Evolutionary conservation across 2,888 invertebrate genomes (phyloP), one percentile per base, ranked within the genome.

Genomic region (Pristionchus mayeri): DNA sequence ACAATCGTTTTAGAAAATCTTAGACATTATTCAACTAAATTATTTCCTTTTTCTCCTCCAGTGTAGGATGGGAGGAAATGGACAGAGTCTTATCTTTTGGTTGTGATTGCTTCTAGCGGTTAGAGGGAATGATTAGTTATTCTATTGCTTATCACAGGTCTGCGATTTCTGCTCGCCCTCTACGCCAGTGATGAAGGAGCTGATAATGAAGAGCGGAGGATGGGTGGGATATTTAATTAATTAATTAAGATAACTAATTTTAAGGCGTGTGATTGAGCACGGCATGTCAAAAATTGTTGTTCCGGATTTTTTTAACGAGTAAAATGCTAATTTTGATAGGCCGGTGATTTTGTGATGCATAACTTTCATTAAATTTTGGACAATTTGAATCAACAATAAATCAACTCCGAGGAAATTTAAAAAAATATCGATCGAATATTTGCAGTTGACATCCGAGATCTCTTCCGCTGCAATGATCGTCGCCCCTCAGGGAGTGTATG

Each of bases 181-280:
- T 3, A 82, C 85, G 11, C 18, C 37, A 11, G 79, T 82, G n/a
- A 79, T 85, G 21, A 60, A 79, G 34, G 57, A 85, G 48, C 63
- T 83, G 57, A 60, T 75, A n/a, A 82, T 75, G 44, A 78, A 81
- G 76, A 81, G 81, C 50, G 85, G 85, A 40, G 84, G 84, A 76
- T 84, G 84, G 84, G 76, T 76, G 50, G 4, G 84, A 44, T 44
- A 44, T 44, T 44, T 44, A 9, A 9, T 44, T 44, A 44, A 16
- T 71, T 34, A n/a, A 44, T 37, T 67, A 34, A 4, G 16, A 21
- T 34, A 7, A 37, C 13, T 34, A 18, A 7, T 67, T 37, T 18
- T 4, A 9, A 57, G 2, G 24, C n/a, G n/a, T n/a, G n/a, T n/a
- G n/a, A n/a, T n/a, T n/a, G n/a, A n/a, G n/a, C n/a, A n/a, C n/a